A percentile compares a stretch with the other conserved stretches of the same genome.
Evolutionary conservation across 2,113 vertebrate species (phyloP).

Genomic region (Pavo muticus): DNA sequence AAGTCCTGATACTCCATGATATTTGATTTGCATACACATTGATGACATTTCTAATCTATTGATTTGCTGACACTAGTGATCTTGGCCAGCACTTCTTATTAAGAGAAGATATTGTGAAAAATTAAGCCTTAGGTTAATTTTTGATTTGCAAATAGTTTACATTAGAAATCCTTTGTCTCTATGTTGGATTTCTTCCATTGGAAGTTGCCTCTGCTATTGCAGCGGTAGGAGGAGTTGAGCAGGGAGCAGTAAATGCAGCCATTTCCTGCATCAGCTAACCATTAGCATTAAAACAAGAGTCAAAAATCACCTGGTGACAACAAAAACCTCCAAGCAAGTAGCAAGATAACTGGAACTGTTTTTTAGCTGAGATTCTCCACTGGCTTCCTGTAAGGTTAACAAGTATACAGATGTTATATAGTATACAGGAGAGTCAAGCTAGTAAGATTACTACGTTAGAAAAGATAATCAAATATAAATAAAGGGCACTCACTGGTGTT

Average conservation of each 20-base stretch:
- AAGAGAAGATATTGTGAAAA: neutral
- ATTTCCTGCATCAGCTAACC: neutral
- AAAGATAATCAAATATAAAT: too few relatives aligned
- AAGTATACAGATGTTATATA: too few relatives aligned
- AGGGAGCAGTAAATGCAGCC: neutral
- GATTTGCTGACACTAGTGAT: neutral
- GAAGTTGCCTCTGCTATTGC: neutral
- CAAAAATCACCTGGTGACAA: neutral
- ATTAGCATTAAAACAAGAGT: neutral
- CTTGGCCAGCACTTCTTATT: neutral
- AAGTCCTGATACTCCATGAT: neutral
- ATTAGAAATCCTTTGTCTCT: neutral
- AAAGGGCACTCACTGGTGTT: too few relatives aligned
- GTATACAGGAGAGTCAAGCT: too few relatives aligned
- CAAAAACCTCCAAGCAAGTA: neutral
- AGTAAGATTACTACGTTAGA: too few relatives aligned
- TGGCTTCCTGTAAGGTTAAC: neutral
- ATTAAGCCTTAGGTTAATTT: neutral
- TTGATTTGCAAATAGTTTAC: neutral
- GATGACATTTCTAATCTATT: neutral
- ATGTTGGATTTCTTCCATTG: neutral
- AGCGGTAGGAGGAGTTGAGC: neutral
- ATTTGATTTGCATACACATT: neutral
- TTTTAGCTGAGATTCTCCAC: neutral
- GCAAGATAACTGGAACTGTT: neutral